Percentiles rank a stretch among this genome's conserved stretches.
Evolutionary conservation across 1,140 invertebrate genomes (phyloP).

Genomic region (Carposina sasakii): DNA sequence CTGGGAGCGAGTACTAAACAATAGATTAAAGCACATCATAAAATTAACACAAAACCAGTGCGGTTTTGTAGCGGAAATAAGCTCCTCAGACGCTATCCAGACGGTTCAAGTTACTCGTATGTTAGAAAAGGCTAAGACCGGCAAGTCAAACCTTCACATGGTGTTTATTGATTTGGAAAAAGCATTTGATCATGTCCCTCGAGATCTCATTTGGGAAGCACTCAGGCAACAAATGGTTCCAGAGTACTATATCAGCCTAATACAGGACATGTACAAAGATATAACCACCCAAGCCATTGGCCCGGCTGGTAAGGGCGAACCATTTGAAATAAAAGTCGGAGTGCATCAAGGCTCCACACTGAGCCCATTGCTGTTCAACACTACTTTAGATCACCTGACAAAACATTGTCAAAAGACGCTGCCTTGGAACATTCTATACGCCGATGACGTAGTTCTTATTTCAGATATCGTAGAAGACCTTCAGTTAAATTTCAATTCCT

Average conservation of each 20-base stretch:
- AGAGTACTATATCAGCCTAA: slow-evolving; percentile 13
- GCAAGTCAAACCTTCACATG: background rate
- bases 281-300: slow-evolving; percentile 14
- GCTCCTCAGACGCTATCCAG: background rate
- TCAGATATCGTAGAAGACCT: background rate
- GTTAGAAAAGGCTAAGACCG: background rate
- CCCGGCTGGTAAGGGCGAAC: slow-evolving; percentile 11
- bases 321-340: slow-evolving; percentile 9
- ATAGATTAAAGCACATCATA: background rate
- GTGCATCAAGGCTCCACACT: background rate
- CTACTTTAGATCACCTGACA: no score
- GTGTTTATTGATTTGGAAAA: slow-evolving; percentile 17
- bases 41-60: background rate
- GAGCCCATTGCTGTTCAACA: background rate
- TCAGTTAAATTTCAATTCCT: background rate
- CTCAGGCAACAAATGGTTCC: slow-evolving; percentile 15
- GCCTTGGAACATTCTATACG: no score
- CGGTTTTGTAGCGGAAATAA: background rate
- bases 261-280: slow-evolving; percentile 19
- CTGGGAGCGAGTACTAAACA: background rate
- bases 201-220: slow-evolving; percentile 18
- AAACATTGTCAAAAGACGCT: no score
- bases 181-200: slow-evolving; percentile 20
- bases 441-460: no score
- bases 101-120: background rate